Conservation (phyloP, 2,888 invertebrate genomes). For the Rhagonycha lutea region DNA sequence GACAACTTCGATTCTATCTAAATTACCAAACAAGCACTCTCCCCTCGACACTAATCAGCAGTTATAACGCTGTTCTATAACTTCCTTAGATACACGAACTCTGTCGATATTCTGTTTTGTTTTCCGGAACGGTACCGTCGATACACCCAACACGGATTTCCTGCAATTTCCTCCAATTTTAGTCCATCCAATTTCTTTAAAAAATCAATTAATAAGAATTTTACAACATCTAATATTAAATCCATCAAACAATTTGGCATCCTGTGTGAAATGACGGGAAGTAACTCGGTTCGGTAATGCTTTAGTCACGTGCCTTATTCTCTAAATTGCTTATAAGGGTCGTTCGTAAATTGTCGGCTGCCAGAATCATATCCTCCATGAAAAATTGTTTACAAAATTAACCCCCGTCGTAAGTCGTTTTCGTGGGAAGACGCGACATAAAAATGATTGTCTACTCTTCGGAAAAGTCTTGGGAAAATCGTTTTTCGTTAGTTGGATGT, state of each 20-base stretch:
- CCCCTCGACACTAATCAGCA: constrained; percentile 43
- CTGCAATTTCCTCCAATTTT: constrained; percentile 12
- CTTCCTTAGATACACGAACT: constrained; percentile 28
- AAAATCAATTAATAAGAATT: constrained; percentile 8
- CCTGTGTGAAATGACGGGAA: constrained; percentile 50
- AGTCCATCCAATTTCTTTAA: background rate
- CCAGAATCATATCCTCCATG: constrained; percentile 50
- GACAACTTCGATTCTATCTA: constrained; percentile 50
- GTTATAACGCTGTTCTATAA: constrained; percentile 30
- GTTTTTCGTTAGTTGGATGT: background rate
- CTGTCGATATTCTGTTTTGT: constrained; percentile 24
- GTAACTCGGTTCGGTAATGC: constrained; percentile 41
- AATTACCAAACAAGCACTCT: constrained; percentile 47
- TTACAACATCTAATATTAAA: constrained; percentile 38
- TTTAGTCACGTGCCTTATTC: constrained; percentile 49
- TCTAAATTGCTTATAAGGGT: constrained; percentile 48
- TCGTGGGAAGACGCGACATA: constrained; percentile 23
- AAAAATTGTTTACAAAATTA: constrained; percentile 46
- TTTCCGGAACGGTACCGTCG: constrained; percentile 6
- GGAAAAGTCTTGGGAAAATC: background rate
- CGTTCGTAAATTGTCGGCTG: constrained; percentile 48
- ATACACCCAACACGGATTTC: constrained; percentile 25
- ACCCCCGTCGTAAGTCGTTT: background rate
- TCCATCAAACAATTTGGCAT: constrained; percentile 49
- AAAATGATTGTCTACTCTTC: background rate